Percentiles rank a stretch among this genome's conserved stretches.
These are phyloP conservation scores for Pseudochirops cupreus DNA, from an alignment of 2,797 vertebrate species.

Conservation along the genomic window DNA sequence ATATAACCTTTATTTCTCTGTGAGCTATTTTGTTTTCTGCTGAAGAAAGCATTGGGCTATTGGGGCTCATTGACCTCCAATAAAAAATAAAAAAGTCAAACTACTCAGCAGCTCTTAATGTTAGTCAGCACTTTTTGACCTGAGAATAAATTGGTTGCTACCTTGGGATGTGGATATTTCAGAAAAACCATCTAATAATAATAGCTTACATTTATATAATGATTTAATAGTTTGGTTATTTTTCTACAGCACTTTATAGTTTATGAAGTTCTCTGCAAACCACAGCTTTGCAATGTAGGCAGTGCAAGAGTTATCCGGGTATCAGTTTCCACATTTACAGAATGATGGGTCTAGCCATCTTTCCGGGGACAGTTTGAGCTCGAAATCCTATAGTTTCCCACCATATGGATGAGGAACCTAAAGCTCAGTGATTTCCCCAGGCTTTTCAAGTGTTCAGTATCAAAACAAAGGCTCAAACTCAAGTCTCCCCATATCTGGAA, in stretches of 20 bases:
- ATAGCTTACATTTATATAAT: neutral
- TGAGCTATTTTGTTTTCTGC: neutral
- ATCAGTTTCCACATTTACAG: neutral
- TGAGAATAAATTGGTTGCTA: neutral
- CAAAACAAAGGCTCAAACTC: neutral
- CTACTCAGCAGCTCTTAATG: neutral
- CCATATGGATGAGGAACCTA: neutral
- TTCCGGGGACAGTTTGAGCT: neutral
- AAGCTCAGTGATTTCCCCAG: neutral
- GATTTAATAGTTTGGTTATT: neutral
- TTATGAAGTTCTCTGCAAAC: neutral
- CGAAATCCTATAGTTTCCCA: neutral
- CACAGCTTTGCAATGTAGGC: neutral
- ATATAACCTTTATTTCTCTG: neutral
- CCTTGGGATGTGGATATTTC: neutral
- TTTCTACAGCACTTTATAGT: neutral
- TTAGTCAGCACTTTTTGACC: neutral
- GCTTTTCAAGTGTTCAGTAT: neutral
- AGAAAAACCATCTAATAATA: neutral
- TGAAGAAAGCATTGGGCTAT: neutral
- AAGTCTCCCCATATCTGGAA: neutral
- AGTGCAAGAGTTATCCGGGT: neutral
- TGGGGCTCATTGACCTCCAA: neutral
- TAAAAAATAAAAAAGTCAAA: conserved; percentile 7
- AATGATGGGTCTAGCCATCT: neutral